A percentile compares a stretch with the other conserved stretches of the same genome.
These are phyloP conservation scores for Urophycis tenuis DNA, from an alignment of 2,797 vertebrate species.

Conservation along the genomic window DNA sequence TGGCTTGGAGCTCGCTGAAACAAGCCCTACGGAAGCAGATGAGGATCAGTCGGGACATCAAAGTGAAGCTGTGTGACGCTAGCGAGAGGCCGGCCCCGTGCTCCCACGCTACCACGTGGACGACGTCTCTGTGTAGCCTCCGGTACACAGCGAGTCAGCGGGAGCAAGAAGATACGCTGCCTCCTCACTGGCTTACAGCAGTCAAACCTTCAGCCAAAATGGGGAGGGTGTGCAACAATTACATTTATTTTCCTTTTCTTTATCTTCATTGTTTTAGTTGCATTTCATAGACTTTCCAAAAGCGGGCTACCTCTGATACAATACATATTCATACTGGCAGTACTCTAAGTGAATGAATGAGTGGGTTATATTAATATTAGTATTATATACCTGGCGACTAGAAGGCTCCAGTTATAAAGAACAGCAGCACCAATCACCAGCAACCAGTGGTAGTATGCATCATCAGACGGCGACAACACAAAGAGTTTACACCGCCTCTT, in stretches of 20 bases:
- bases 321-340: no score
- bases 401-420: constrained; percentile 87
- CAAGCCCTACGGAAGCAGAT: constrained; percentile 76
- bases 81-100: not conserved
- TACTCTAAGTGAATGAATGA: no score
- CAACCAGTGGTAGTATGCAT: constrained; percentile 86
- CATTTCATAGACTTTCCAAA: no score
- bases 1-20: constrained; percentile 83
- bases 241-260: not conserved
- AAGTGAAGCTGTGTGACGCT: not conserved
- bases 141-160: no score
- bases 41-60: not conserved
- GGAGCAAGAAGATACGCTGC: no score
- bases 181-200: no score
- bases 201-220: no score
- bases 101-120: no score
- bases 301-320: no score
- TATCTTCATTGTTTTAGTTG: not conserved
- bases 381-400: constrained; percentile 80
- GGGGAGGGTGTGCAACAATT: no score
- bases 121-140: no score
- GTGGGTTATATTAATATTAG: not conserved
- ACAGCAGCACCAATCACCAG: constrained; percentile 79
- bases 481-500: constrained; percentile 73
- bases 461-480: constrained; percentile 82